These are phyloP conservation scores for Pseudonaja textilis DNA, from an alignment of 2,113 vertebrate species.

Conservation along the genomic window DNA sequence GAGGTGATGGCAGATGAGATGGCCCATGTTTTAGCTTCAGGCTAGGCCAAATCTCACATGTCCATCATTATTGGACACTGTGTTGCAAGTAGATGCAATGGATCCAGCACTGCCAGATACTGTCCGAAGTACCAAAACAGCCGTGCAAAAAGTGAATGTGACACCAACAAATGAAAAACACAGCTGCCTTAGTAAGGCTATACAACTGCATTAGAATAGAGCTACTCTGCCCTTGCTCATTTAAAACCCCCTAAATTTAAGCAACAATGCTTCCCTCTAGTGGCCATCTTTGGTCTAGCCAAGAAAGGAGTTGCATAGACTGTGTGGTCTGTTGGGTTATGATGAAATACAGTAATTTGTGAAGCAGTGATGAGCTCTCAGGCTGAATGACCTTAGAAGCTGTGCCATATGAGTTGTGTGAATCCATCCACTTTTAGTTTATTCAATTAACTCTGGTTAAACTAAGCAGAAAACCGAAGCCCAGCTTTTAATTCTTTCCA, in stretches of 20 bases:
- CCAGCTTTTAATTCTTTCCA: neutral
- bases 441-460: neutral
- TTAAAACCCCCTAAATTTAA: neutral
- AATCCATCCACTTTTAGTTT: neutral
- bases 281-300: neutral
- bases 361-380: neutral
- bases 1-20: neutral
- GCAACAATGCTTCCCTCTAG: conserved; percentile 5
- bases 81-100: neutral
- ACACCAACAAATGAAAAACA: conserved; percentile 4
- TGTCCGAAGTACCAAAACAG: neutral
- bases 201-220: neutral
- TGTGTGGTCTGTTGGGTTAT: neutral
- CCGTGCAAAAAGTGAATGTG: neutral
- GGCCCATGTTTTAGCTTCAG: neutral
- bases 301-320: neutral
- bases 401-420: neutral
- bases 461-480: neutral
- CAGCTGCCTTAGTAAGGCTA: neutral
- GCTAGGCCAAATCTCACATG: too few species aligned
- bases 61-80: neutral
- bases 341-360: neutral
- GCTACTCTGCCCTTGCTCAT: neutral
- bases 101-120: neutral
- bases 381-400: neutral